These are phyloP conservation scores for Chlamydotis undulata DNA, from an alignment of 2,113 vertebrate species.

Conservation along the genomic window DNA sequence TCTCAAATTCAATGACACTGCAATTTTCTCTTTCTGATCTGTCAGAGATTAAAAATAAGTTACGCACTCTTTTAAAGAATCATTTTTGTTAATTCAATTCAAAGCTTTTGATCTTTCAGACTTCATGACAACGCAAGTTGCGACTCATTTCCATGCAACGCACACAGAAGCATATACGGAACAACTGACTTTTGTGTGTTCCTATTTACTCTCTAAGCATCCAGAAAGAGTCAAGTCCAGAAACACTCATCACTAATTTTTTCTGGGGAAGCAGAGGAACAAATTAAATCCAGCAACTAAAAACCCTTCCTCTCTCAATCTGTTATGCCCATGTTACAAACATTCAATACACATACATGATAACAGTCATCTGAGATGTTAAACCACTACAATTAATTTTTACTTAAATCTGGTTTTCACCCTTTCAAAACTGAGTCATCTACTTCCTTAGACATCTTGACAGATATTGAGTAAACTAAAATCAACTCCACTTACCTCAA, in stretches of 20 bases:
- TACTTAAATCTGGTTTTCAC: background rate
- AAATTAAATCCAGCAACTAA: background rate
- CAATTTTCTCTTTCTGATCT: background rate
- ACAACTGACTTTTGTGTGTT: background rate
- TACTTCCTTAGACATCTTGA: background rate
- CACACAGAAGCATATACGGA: background rate
- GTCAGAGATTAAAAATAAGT: background rate
- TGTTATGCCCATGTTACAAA: background rate
- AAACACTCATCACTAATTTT: background rate
- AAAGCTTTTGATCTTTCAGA: background rate
- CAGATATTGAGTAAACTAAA: background rate
- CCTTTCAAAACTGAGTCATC: background rate
- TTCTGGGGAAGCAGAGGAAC: background rate
- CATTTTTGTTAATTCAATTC: background rate
- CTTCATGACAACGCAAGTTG: accelerated
- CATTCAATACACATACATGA: background rate
- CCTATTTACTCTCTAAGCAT: background rate
- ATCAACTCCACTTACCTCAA: background rate
- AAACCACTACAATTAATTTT: background rate
- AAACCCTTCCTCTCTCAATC: background rate
- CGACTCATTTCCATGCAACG: accelerated
- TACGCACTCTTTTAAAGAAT: accelerated
- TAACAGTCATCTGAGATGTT: background rate
- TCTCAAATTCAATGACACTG: background rate
- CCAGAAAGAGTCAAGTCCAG: background rate